Percentiles rank a stretch among this genome's conserved stretches.
phyloP scores from a whole-genome alignment of 2,888 invertebrate genomes.

The Lamellibrachia columna region DNA sequence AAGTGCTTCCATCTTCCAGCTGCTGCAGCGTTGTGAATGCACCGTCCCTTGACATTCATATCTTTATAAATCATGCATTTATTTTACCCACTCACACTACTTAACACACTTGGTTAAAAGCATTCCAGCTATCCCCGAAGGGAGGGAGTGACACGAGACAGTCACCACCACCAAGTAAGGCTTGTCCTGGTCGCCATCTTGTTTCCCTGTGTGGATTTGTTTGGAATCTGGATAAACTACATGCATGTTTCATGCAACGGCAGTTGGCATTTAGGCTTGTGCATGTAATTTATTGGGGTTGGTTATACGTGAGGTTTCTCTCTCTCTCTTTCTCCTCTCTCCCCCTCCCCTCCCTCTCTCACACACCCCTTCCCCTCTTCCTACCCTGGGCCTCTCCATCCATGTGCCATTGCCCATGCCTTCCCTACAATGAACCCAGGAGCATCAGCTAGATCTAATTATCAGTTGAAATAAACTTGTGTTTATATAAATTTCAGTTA shows the following conservation, averaged over 20 bases:
- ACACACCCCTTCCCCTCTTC: not conserved
- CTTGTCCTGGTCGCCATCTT: not conserved
- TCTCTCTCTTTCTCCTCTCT: not conserved
- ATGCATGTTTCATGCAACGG: not conserved
- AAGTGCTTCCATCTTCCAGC: not conserved
- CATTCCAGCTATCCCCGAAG: not conserved
- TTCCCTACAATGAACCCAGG: not conserved
- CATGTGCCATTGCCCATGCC: not conserved
- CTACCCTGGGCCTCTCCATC: not conserved
- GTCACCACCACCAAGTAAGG: not conserved
- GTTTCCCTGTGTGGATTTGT: not conserved
- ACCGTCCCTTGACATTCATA: not conserved
- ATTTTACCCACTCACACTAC: not conserved
- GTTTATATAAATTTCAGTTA: no score
- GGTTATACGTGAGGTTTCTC: not conserved
- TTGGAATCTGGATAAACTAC: not conserved
- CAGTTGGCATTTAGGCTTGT: not conserved
- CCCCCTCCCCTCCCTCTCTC: not conserved
- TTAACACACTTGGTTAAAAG: not conserved
- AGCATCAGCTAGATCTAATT: no score
- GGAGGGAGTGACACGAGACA: not conserved
- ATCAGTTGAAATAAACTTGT: no score
- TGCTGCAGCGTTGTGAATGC: not conserved
- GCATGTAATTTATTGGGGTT: not conserved
- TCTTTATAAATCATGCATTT: not conserved